Conservation (phyloP, 2,888 invertebrate species). For the Dione vanillae region DNA sequence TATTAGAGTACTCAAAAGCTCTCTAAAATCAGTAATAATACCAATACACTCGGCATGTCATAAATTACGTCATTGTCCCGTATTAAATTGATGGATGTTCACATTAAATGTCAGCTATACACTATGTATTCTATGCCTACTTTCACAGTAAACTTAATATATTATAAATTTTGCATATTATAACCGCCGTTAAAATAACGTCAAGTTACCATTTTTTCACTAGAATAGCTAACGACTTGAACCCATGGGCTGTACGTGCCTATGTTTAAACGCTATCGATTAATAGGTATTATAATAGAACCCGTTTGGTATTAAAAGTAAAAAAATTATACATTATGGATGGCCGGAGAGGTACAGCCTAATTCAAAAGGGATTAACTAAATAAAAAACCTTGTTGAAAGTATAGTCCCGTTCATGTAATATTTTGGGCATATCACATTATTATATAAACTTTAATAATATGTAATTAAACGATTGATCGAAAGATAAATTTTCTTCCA, state of each 20-base stretch:
- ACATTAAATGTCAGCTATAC: no score
- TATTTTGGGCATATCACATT: background rate
- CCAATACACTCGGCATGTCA: no score
- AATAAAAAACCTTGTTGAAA: no score
- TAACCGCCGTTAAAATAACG: background rate
- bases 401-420: no score
- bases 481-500: background rate
- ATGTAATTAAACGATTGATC: background rate
- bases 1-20: no score
- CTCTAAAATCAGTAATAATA: no score
- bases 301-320: constrained; percentile 13
- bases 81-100: no score
- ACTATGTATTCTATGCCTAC: no score
- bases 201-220: background rate
- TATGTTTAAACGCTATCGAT: constrained; percentile 11
- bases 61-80: no score
- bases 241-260: background rate
- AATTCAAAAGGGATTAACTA: no score
- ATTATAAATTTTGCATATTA: background rate
- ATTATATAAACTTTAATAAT: background rate
- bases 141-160: no score
- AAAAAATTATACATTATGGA: background rate
- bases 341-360: background rate
- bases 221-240: background rate
- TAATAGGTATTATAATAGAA: background rate